Evolutionary conservation across 92 coral and sea anemone genomes (phyloP).

Genomic region (Zoanthus sansibaricus): DNA sequence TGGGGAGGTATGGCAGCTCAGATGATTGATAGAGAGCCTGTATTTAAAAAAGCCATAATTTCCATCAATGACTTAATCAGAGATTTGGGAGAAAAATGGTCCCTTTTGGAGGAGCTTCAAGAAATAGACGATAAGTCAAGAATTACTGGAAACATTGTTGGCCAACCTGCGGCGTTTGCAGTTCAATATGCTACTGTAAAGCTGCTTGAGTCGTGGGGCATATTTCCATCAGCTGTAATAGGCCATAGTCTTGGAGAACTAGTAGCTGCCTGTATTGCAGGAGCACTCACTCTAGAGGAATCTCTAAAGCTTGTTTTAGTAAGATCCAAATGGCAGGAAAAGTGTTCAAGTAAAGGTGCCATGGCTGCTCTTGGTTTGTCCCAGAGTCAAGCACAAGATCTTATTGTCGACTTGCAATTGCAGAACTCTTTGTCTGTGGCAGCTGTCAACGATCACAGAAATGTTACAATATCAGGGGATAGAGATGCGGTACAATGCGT

Average conservation of each 20-base stretch:
- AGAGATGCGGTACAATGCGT: conserved; percentile 65
- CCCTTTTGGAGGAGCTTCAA: conserved; percentile 67
- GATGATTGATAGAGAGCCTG: conserved; percentile 73
- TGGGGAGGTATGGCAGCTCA: conserved; percentile 93
- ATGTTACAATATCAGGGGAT: conserved; percentile 88
- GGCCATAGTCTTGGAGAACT: conserved; percentile 98
- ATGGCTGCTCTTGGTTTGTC: conserved; percentile 96
- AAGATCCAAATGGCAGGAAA: conserved; percentile 78
- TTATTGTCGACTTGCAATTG: conserved; percentile 62
- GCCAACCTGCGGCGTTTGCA: conserved; percentile 87
- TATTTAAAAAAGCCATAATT: conserved; percentile 62
- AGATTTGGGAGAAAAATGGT: conserved; percentile 67
- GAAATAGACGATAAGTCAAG: conserved; percentile 54
- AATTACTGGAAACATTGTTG: conserved; percentile 60
- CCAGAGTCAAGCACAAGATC: conserved; percentile 50
- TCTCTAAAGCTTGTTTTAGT: conserved; percentile 73
- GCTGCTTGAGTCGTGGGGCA: conserved; percentile 86
- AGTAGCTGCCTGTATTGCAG: conserved; percentile 78
- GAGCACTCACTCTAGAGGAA: conserved; percentile 72
- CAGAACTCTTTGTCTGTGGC: conserved; percentile 67
- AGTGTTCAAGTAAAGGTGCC: conserved; percentile 76
- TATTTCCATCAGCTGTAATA: conserved; percentile 83
- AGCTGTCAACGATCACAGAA: conserved; percentile 76
- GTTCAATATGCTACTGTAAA: conserved; percentile 80
- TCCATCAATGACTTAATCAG: conserved; percentile 61